Evolutionary conservation across 2,888 invertebrate species (phyloP).

Genomic region (Eurytoma californica): DNA sequence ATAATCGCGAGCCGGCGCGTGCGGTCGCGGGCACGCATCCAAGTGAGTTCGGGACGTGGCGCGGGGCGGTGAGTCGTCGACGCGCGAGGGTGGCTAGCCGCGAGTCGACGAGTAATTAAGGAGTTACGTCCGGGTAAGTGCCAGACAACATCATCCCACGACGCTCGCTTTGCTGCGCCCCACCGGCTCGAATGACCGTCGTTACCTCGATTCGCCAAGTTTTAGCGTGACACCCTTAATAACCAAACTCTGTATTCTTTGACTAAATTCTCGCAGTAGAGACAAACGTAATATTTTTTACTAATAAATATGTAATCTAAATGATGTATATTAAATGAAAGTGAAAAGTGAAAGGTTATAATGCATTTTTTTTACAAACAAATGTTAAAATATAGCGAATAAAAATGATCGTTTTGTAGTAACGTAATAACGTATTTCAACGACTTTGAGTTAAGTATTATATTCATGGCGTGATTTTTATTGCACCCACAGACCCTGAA

Average conservation of each 20-base stretch:
- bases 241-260: no score
- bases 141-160: slow-evolving; percentile 57
- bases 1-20: slow-evolving; percentile 17
- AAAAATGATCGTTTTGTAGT: background rate
- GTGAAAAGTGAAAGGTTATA: no score
- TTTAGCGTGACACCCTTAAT: background rate
- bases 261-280: no score
- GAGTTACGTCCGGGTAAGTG: slow-evolving; percentile 61
- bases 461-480: slow-evolving; percentile 12
- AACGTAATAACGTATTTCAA: background rate
- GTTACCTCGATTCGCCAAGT: slow-evolving; percentile 1
- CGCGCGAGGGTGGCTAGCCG: slow-evolving; percentile 17
- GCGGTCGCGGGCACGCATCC: slow-evolving; percentile 63
- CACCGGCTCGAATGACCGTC: background rate
- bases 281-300: no score
- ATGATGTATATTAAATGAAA: no score
- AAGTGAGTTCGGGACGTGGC: slow-evolving; percentile 62
- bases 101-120: slow-evolving; percentile 51
- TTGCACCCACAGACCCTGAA: slow-evolving; percentile 2
- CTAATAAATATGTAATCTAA: no score
- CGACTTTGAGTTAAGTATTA: background rate
- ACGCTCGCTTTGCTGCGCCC: background rate
- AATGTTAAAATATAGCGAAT: background rate
- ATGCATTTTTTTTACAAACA: no score
- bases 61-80: slow-evolving; percentile 26